phyloP scores from a whole-genome alignment of 2,888 invertebrate genomes.

The Clivina fossor region DNA sequence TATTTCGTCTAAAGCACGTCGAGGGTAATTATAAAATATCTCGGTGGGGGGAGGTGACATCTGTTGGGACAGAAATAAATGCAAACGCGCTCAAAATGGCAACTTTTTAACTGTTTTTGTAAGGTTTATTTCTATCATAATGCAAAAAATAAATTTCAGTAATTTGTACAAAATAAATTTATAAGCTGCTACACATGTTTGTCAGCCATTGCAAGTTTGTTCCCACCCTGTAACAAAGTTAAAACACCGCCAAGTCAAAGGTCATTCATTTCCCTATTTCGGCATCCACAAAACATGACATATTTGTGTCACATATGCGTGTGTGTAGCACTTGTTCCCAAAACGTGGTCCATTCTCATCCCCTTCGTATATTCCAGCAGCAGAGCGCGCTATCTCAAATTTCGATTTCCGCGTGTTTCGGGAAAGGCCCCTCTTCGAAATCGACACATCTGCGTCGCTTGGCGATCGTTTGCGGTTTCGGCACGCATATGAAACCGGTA shows the following conservation, averaged over 20 bases:
- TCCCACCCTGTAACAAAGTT: not conserved
- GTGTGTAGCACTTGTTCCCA: conserved; percentile 3
- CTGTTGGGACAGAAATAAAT: conserved; percentile 17
- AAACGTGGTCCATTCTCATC: conserved; percentile 2
- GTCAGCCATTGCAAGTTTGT: not conserved
- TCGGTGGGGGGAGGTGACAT: conserved; percentile 4
- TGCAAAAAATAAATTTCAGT: too few relatives aligned
- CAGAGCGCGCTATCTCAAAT: not conserved
- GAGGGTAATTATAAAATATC: conserved; percentile 16
- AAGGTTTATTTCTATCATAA: too few relatives aligned
- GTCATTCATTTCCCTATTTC: conserved; percentile 13
- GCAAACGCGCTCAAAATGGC: not conserved
- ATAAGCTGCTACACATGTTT: too few relatives aligned
- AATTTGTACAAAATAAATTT: too few relatives aligned
- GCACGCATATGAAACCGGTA: conserved; percentile 29
- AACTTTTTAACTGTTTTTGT: conserved; percentile 8
- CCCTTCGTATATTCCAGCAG: not conserved
- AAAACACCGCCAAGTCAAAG: conserved; percentile 3
- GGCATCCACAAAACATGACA: conserved; percentile 16
- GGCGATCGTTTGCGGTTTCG: conserved; percentile 26
- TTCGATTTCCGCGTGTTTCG: not conserved
- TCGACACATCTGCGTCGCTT: conserved; percentile 20
- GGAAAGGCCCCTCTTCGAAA: conserved; percentile 1
- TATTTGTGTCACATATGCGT: conserved; percentile 28
- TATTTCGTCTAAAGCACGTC: conserved; percentile 33